Evolutionary conservation across 2,797 vertebrate genomes (phyloP).

Genomic region (Crenichthys baileyi): DNA sequence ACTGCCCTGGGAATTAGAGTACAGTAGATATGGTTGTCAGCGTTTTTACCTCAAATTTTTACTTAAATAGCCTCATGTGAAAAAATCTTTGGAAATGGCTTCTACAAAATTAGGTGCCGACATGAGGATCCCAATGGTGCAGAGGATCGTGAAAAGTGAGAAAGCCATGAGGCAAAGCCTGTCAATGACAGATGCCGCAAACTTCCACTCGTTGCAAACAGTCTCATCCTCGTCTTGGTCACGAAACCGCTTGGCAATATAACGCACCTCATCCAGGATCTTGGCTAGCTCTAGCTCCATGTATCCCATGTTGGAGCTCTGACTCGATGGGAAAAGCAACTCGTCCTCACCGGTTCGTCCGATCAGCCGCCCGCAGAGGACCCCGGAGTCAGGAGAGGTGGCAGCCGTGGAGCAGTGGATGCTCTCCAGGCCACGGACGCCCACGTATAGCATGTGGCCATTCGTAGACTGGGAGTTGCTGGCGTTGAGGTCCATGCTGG

Average conservation of each 20-base stretch:
- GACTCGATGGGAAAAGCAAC: constrained; percentile 63
- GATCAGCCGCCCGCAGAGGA: constrained; percentile 63
- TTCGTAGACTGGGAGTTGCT: constrained; percentile 80
- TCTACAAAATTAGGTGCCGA: constrained; percentile 94
- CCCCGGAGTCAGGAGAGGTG: constrained; percentile 70
- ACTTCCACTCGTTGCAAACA: constrained; percentile 93
- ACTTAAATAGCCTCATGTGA: constrained; percentile 44
- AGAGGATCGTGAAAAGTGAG: constrained; percentile 92
- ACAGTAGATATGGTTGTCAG: not conserved
- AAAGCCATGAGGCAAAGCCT: constrained; percentile 95
- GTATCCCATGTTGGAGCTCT: constrained; percentile 24
- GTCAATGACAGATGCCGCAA: constrained; percentile 94
- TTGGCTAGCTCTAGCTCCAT: constrained; percentile 74
- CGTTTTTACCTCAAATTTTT: not conserved
- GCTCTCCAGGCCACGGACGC: constrained; percentile 86
- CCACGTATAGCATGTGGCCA: constrained; percentile 88
- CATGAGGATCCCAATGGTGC: constrained; percentile 95
- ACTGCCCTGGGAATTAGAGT: not conserved
- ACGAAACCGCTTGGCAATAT: constrained; percentile 85
- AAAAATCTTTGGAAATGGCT: constrained; percentile 90
- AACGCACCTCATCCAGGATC: constrained; percentile 91
- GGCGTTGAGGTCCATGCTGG: constrained; percentile 85
- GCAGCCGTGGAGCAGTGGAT: constrained; percentile 73
- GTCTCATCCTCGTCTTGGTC: constrained; percentile 87
- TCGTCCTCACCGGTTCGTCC: constrained; percentile 69